Evolutionary conservation across 2,888 invertebrate species (phyloP).

Genomic region (Volucella bombylans): DNA sequence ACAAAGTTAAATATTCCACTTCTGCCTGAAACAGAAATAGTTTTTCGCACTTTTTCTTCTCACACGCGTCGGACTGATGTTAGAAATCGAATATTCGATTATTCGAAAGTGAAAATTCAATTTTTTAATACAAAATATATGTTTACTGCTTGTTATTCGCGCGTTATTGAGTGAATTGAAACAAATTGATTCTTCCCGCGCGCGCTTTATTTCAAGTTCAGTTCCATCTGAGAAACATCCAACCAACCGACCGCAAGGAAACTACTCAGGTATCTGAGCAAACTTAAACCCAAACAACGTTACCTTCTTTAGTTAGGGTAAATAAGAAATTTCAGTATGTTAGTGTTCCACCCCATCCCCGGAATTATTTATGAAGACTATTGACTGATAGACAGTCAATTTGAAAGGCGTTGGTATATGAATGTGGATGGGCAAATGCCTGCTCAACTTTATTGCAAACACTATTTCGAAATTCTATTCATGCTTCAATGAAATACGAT

Average conservation of each 20-base stretch:
- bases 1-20: neutral
- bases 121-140: neutral
- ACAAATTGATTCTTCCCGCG: conserved; percentile 45
- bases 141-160: conserved; percentile 1
- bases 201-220: conserved; percentile 51
- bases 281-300: conserved; percentile 42
- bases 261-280: conserved; percentile 57
- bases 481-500: too few species aligned
- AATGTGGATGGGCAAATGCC: conserved; percentile 3
- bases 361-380: conserved; percentile 65
- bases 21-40: conserved; percentile 6
- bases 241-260: conserved; percentile 67
- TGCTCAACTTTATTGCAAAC: conserved; percentile 28
- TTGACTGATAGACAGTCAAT: conserved; percentile 69
- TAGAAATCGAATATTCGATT: neutral
- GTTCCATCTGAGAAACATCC: conserved; percentile 31
- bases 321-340: conserved; percentile 65
- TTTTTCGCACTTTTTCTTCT: conserved; percentile 27
- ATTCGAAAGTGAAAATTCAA: too few species aligned
- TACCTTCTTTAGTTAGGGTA: conserved; percentile 48
- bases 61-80: neutral
- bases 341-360: conserved; percentile 40
- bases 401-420: conserved; percentile 52
- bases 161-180: neutral
- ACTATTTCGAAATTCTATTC: neutral